Base-by-base conservation (phyloP, 2,113 vertebrate genomes). In the Gallinago paraguaiae region DNA sequence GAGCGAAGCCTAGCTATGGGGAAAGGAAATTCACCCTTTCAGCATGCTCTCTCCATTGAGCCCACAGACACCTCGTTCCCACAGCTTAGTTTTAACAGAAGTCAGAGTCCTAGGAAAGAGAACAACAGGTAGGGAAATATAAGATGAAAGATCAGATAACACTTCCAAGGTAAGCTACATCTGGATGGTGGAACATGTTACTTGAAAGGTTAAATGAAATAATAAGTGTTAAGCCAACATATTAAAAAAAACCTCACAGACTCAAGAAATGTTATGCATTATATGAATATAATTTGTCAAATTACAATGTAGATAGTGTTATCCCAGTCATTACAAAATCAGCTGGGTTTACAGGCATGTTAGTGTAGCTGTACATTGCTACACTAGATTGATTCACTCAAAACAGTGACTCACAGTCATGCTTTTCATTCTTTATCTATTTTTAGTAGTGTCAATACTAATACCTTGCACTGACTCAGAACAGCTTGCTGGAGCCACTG, bases 351-450 rank as follows among this genome's bases (percentile, higher is more conserved):
- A 72, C 53, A 84, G 28, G 53, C 65, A 37, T 41, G 77, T 43
- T 54, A 94, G 78, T 30, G 41, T 39, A 39, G 39, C 39, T 39
- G 39, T 39, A 39, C 39, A 39, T 77, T 76, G 27, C 59, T 91
- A 95, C 69, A 96, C 80, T 78, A 77, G 56, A 78, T 41, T 79
- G 24, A 30, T 87, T 90, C 82, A 60, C 90, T 76, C 78, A 74
- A 85, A 95, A 93, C 68, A 77, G 37, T 93, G 88, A 96, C 93
- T 94, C 88, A 95, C 30, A 93, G 75, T 86, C 82, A 92, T 86
- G 43, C 63, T 77, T 90, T 68, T 86, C 76, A 67, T 88, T 76
- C 41, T 61, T 82, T 60, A 41, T 71, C 67, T 93, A 92, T 88
- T 93, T 95, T 94, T 86, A 94, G 92, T 70, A 74, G 43, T 70